phyloP scores from a whole-genome alignment of 1,140 invertebrate genomes.

The Drosophila parvula region DNA sequence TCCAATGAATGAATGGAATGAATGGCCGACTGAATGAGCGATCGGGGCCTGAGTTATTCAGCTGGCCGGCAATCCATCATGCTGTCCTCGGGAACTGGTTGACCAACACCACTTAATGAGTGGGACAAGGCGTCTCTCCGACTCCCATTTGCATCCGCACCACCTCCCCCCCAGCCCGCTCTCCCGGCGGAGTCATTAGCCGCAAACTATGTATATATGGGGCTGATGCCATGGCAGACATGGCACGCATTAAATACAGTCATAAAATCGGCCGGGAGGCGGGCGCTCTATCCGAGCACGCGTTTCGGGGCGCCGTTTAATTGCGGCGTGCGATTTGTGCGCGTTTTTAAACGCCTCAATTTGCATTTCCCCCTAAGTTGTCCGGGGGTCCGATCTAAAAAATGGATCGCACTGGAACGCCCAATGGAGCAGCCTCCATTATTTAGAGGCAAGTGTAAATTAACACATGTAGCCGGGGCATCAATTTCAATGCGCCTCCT shows the following conservation, averaged over 20 bases:
- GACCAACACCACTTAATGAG: constrained; percentile 62
- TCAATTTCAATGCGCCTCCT: constrained; percentile 55
- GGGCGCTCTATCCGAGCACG: constrained; percentile 20
- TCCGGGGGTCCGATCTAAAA: constrained; percentile 40
- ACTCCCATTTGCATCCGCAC: constrained; percentile 46
- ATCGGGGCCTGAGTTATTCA: constrained; percentile 36
- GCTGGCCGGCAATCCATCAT: constrained; percentile 59
- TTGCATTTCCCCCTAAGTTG: constrained; percentile 30
- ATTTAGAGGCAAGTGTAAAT: constrained; percentile 59
- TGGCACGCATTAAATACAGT: constrained; percentile 57
- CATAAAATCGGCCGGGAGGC: constrained; percentile 51
- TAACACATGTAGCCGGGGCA: constrained; percentile 57
- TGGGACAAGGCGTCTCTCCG: constrained; percentile 36
- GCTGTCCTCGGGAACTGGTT: constrained; percentile 46
- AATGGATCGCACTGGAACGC: constrained; percentile 49
- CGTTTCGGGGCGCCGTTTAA: constrained; percentile 71
- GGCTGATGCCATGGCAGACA: constrained; percentile 44
- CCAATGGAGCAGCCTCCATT: constrained; percentile 35
- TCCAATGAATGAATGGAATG: constrained; percentile 49
- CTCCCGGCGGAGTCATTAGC: constrained; percentile 52
- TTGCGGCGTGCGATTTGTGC: constrained; percentile 44
- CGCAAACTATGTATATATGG: constrained; percentile 46
- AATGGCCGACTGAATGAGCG: constrained; percentile 44
- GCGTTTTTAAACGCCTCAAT: constrained; percentile 67
- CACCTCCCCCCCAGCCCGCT: neutral